Evolutionary conservation across 2,888 invertebrate species (phyloP), one percentile per base, ranked within the genome.

Genomic region (Limenitis camilla): DNA sequence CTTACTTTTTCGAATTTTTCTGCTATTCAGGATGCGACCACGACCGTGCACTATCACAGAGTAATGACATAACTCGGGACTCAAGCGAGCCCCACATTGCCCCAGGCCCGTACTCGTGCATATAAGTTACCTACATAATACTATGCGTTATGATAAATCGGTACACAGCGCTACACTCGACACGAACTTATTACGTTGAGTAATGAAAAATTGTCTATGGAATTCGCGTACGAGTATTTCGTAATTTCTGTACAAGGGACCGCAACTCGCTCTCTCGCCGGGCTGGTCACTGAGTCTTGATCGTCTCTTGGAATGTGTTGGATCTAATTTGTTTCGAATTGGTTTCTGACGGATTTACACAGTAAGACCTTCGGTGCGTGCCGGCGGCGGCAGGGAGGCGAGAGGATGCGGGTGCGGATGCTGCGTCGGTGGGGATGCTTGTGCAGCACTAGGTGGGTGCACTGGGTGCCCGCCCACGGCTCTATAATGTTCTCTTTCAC

Each of bases 321-420:
- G 52, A 10, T 46, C 40, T 42, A 31, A 35, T 28, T 50, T 9
- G 35, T 36, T 36, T 36, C 10, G 35, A 36, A 36, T 10, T 35
- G 27, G 45, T 30, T 11, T 39, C 11, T 43, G 35, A 36, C 39
- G 35, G 53, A 66, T 68, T 89, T 89, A 93, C 78, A 93, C 93
- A 66, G 93, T 92, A 71, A 93, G 88, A 41, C 93, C 93, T 73
- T 93, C 93, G 53, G 93, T 92, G 68, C 91, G 88, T 27, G 91
- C 87, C 48, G 90, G 88, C n/a, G 90, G 89, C 49, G 91, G 90
- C 30, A 90, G 84, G 29, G 92, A 88, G 63, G 91, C 82, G 62
- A 91, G 89, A 45, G 88, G 78, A 61, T 70, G 81, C 59, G 78
- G 65, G 65, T 61, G 61, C 53, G 52, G 74, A 57, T 49, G 66